These are phyloP conservation scores for Sinosuthora webbiana DNA, from an alignment of 2,113 vertebrate genomes.

Conservation along the genomic window DNA sequence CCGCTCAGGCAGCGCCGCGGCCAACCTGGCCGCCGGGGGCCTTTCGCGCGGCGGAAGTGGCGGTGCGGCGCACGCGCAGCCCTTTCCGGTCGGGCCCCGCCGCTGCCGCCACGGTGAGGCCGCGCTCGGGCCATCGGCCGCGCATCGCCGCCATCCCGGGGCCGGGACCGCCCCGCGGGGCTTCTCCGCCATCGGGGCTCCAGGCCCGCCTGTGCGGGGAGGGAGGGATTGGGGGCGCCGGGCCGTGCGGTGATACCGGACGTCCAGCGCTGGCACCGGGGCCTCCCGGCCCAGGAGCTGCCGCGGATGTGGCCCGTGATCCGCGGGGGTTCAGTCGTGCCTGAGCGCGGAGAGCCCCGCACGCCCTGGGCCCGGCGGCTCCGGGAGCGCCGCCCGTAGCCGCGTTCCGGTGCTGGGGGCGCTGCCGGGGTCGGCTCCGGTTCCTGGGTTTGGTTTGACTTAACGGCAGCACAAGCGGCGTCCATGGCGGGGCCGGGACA, in stretches of 20 bases:
- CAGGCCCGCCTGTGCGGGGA: neutral
- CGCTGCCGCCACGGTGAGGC: neutral
- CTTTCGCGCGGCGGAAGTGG: neutral
- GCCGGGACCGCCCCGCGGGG: neutral
- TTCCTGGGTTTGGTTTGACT: neutral
- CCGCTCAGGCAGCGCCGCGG: neutral
- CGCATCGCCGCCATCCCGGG: neutral
- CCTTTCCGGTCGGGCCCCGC: neutral
- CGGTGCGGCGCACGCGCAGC: neutral
- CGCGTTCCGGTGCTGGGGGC: neutral
- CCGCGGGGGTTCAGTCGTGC: neutral
- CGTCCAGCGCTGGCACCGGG: neutral
- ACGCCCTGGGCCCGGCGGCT: too few species aligned
- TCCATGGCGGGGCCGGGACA: rapidly evolving
- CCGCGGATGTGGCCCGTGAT: neutral
- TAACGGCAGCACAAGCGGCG: rapidly evolving
- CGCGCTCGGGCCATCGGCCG: neutral
- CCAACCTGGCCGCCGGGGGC: neutral
- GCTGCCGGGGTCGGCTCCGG: neutral
- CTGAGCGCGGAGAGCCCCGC: neutral
- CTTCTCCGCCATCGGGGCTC: neutral
- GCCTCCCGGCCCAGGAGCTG: neutral
- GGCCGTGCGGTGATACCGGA: neutral
- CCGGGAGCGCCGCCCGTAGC: neutral
- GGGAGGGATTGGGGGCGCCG: neutral